phyloP scores from a whole-genome alignment of 2,888 invertebrate genomes.

The Norana najaformis region DNA sequence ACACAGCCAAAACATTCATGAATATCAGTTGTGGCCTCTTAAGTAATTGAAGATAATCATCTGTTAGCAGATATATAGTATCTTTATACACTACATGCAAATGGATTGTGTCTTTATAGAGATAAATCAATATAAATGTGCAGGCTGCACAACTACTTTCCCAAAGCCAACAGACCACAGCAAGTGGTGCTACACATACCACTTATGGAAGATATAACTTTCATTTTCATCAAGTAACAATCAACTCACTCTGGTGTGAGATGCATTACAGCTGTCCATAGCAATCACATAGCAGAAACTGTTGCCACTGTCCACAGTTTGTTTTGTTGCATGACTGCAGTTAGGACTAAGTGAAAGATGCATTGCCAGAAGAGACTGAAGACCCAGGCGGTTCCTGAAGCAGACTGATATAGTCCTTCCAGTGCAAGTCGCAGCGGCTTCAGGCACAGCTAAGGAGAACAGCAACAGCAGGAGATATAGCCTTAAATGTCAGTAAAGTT shows the following conservation, averaged over 20 bases:
- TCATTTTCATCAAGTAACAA: background rate
- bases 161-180: background rate
- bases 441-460: background rate
- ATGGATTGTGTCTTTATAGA: too few relatives aligned
- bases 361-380: background rate
- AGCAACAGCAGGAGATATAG: background rate
- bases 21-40: too few relatives aligned
- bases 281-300: background rate
- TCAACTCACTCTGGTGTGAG: background rate
- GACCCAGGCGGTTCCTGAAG: background rate
- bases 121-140: too few relatives aligned
- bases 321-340: conserved; percentile 20
- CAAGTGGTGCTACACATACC: background rate
- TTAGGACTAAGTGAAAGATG: background rate
- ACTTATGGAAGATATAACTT: background rate
- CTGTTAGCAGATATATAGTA: too few relatives aligned
- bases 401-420: background rate
- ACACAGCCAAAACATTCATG: too few relatives aligned
- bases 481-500: background rate
- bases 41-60: too few relatives aligned
- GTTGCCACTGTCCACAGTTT: background rate
- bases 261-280: background rate
- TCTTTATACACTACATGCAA: too few relatives aligned
- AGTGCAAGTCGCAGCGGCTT: background rate
- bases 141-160: background rate